Evolutionary conservation across 2,113 vertebrate species (phyloP), one percentile per base, ranked within the genome.

Genomic region (Pygathrix nemaeus): DNA sequence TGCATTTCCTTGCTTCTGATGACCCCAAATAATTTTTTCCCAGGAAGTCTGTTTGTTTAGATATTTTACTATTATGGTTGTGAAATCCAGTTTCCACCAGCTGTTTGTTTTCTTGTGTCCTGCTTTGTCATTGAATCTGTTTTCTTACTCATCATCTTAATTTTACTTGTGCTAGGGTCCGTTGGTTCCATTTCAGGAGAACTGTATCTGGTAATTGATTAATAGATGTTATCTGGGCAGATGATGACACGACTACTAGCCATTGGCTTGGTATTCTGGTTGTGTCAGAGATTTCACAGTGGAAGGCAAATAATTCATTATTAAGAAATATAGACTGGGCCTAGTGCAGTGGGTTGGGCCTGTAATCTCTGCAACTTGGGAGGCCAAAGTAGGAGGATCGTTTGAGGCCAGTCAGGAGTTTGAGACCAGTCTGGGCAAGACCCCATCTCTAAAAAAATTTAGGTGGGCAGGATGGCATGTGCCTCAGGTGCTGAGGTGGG

Each of bases 11-110:
- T 96, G 73, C 64, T 91, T 72, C 32, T 76, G 8, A 40, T 85
- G 52, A 45, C 85, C 73, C 48, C 59, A 38, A n/a, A 32, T 94
- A 40, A 6, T 95, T 97, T 94, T 95, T 95, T 9, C 95, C 86
- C 64, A 72, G 61, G 55, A 13, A n/a, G 25, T 97, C 52, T 92
- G 80, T 52, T 92, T 96, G 32, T 73, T 96, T 84, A 83, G 79
- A 25, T 88, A 72, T 70, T 93, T 95, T 87, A 78, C 32, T 94
- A 30, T 27, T 48, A 6, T 50, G 75, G 59, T 88, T 43, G 64
- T 72, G n/a, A 50, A 87, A 52, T 89, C 20, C 12, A 50, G 3
- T 32, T 55, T 90, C 78, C 57, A 48, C 11, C 3, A 38, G 14
- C 38, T 86, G 4, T 43, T 48, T 48, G 30, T 21, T 76, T 50